Conservation (phyloP, 1,140 invertebrate species). For the Epicauta chinensis region DNA sequence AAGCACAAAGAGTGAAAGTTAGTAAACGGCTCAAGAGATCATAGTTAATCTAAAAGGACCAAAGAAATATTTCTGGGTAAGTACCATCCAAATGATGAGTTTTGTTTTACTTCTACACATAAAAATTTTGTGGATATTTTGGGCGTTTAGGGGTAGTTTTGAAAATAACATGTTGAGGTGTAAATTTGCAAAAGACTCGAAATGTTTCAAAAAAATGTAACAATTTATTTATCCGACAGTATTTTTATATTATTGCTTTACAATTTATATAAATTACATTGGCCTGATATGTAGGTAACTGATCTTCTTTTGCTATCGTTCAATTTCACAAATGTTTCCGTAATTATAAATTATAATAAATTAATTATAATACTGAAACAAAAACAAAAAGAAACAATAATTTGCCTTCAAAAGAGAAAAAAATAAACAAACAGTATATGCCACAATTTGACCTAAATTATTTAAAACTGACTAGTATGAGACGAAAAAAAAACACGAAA, state of each 20-base stretch:
- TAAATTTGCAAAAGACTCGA: not conserved
- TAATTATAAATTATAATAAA: constrained; percentile 18
- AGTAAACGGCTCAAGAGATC: no score
- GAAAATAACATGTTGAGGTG: not conserved
- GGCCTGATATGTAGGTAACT: constrained; percentile 24
- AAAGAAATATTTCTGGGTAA: no score
- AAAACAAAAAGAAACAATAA: no score
- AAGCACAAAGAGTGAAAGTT: no score
- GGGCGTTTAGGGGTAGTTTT: no score
- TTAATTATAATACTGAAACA: constrained; percentile 29
- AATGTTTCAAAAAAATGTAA: constrained; percentile 22
- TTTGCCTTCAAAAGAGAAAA: no score
- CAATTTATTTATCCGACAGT: constrained; percentile 22
- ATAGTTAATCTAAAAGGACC: no score
- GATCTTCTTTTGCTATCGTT: constrained; percentile 13
- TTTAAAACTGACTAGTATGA: constrained; percentile 19
- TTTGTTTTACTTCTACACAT: no score
- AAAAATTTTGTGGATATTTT: no score
- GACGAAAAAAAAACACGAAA: not conserved
- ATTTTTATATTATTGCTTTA: constrained; percentile 24
- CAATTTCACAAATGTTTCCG: constrained; percentile 9
- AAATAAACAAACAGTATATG: no score
- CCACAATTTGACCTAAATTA: no score
- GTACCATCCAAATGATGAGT: no score
- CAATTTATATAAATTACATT: constrained; percentile 12